Evolutionary conservation across 1,140 invertebrate species (phyloP).

Genomic region (Pogonomyrmex californicus): DNA sequence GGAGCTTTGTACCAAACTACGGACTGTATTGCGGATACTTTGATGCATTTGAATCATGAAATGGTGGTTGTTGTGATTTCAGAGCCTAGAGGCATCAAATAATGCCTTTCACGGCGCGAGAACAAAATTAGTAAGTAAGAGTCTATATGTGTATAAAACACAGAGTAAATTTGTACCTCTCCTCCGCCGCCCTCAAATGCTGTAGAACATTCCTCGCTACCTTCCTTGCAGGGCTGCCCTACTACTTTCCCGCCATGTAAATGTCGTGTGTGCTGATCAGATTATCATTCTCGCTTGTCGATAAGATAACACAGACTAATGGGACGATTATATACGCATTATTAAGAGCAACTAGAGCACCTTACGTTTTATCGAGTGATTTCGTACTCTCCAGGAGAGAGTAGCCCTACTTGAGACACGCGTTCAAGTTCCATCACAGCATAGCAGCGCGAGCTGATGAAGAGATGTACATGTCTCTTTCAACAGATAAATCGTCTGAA

Average conservation of each 20-base stretch:
- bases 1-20: constrained; percentile 78
- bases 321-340: constrained; percentile 59
- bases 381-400: not conserved
- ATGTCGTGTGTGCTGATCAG: constrained; percentile 70
- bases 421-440: not conserved
- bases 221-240: constrained; percentile 75
- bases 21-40: constrained; percentile 72
- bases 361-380: not conserved
- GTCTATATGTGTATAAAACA: constrained; percentile 84
- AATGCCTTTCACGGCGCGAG: constrained; percentile 87
- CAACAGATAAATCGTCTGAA: constrained; percentile 70
- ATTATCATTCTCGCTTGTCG: constrained; percentile 67
- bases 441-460: not conserved
- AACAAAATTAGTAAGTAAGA: constrained; percentile 88
- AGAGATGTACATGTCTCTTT: not conserved
- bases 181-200: constrained; percentile 9
- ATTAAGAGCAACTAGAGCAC: not conserved
- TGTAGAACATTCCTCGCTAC: constrained; percentile 73
- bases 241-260: constrained; percentile 58
- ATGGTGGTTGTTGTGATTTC: constrained; percentile 87
- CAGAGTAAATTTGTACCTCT: constrained; percentile 81
- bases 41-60: constrained; percentile 80
- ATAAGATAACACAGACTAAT: constrained; percentile 70
- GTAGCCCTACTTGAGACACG: not conserved
- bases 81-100: constrained; percentile 88